phyloP scores from a whole-genome alignment of 2,797 vertebrate species.

The Ptychobarbus kaznakovi region DNA sequence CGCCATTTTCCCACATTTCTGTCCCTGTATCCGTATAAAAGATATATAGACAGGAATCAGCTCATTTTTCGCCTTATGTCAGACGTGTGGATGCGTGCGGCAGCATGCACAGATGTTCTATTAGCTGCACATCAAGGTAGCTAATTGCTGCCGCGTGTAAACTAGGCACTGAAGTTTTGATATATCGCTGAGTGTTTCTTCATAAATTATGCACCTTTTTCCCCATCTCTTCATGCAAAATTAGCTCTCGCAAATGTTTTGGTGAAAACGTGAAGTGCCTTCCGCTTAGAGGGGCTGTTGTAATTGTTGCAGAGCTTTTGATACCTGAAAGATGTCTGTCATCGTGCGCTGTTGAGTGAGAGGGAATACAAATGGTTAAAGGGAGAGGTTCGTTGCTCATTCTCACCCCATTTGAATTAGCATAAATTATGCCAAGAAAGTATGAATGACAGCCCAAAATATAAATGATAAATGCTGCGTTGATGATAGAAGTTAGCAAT shows the following conservation, averaged over 20 bases:
- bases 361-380: slow-evolving; percentile 26
- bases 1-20: neutral
- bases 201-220: slow-evolving; percentile 40
- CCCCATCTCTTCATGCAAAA: slow-evolving; percentile 24
- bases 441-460: neutral
- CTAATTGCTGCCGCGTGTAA: slow-evolving; percentile 63
- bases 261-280: slow-evolving; percentile 34
- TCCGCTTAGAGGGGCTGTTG: slow-evolving; percentile 12
- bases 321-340: slow-evolving; percentile 31
- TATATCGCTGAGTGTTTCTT: slow-evolving; percentile 40
- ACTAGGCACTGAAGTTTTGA: slow-evolving; percentile 52
- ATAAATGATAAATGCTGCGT: neutral
- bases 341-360: slow-evolving; percentile 21
- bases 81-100: slow-evolving; percentile 21
- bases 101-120: slow-evolving; percentile 59
- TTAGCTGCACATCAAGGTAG: slow-evolving; percentile 63
- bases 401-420: neutral
- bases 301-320: slow-evolving; percentile 48
- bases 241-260: slow-evolving; percentile 43
- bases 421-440: neutral
- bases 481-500: neutral
- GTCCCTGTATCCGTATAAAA: neutral
- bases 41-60: slow-evolving; percentile 12
- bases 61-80: slow-evolving; percentile 32
- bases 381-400: neutral